phyloP scores from a whole-genome alignment of 2,113 vertebrate species.

The Rutilus rutilus region DNA sequence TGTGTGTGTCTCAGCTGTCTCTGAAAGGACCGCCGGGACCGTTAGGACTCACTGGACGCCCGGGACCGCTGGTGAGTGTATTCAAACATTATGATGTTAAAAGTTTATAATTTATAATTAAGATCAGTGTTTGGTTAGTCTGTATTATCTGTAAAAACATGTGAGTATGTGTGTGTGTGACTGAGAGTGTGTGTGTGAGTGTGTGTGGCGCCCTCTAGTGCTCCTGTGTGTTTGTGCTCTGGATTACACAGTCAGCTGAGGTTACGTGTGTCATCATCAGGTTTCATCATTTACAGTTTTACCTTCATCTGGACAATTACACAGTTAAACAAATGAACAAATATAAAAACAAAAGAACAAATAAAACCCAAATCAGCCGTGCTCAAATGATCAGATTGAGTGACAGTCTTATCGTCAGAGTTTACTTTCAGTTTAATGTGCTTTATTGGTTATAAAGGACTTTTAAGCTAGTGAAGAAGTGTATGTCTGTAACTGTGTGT shows the following conservation, averaged over 20 bases:
- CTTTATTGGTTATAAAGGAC: not conserved
- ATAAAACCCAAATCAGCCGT: not conserved
- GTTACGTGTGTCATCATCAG: fast-evolving
- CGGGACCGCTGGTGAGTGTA: constrained; percentile 85
- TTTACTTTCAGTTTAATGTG: not conserved
- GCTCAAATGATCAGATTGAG: not conserved
- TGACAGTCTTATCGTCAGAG: not conserved
- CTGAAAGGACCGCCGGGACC: constrained; percentile 91
- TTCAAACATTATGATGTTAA: not conserved
- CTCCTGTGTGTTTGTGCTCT: not conserved
- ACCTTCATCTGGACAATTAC: not conserved
- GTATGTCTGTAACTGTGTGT: not conserved
- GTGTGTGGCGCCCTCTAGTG: not conserved
- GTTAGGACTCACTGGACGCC: constrained; percentile 88
- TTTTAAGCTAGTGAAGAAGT: not conserved
- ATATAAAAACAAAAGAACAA: not conserved
- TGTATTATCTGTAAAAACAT: no score
- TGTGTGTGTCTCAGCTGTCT: constrained; percentile 78
- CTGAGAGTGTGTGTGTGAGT: not conserved
- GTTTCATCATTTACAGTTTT: not conserved
- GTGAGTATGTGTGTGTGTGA: no score
- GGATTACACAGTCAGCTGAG: not conserved
- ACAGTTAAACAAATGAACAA: not conserved
- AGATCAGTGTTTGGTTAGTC: no score
- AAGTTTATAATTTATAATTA: no score